Percentiles rank a stretch among this genome's conserved stretches.
These are phyloP conservation scores for Acrocephalus kingi DNA, from an alignment of 2,113 vertebrate species.

Conservation along the genomic window DNA sequence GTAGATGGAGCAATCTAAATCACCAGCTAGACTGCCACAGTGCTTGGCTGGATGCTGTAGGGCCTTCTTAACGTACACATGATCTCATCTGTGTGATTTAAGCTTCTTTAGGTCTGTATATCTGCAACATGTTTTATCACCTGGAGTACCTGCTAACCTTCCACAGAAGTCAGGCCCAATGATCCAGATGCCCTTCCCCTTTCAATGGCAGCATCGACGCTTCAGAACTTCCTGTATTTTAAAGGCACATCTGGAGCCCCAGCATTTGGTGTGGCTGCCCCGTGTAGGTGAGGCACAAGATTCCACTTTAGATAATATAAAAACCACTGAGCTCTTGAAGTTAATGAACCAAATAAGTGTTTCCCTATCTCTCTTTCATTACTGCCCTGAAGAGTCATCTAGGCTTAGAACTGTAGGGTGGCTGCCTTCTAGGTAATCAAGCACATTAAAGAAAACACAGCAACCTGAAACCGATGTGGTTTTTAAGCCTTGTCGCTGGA, in stretches of 20 bases:
- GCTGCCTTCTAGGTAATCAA: not conserved
- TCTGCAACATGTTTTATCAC: not conserved
- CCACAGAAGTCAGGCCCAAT: not conserved
- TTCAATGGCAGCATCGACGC: not conserved
- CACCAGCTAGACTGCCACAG: not conserved
- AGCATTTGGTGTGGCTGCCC: not conserved
- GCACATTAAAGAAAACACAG: not conserved
- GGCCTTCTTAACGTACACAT: not conserved
- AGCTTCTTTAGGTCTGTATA: not conserved
- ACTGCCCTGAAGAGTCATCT: not conserved
- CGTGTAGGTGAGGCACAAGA: not conserved
- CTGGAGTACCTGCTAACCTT: not conserved
- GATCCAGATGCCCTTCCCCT: not conserved
- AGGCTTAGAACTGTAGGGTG: not conserved
- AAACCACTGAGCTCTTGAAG: not conserved
- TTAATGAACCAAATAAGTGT: not conserved
- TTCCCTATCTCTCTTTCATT: not conserved
- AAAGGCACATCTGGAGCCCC: not conserved
- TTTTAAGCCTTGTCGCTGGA: not conserved
- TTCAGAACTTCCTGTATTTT: not conserved
- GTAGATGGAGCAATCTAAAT: not conserved
- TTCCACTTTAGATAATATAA: not conserved
- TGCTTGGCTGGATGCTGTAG: not conserved
- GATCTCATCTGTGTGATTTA: not conserved
- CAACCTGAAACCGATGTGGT: not conserved